Base-by-base conservation (phyloP, 2,113 vertebrate genomes). In the Esox niger region DNA sequence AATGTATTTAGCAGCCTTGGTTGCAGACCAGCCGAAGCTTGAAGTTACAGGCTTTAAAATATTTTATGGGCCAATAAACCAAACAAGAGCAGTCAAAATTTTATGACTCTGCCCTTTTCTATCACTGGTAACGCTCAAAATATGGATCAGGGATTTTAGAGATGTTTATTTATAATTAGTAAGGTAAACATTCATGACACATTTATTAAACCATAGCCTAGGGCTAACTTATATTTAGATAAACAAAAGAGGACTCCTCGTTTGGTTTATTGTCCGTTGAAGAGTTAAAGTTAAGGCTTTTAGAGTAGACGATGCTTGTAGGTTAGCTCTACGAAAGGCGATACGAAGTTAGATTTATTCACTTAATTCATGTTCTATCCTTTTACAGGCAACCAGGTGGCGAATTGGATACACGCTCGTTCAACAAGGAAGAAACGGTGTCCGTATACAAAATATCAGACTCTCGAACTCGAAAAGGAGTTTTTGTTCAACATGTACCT, bases 401-500 rank as follows among this genome's bases (percentile, higher is more conserved):
- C 91, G 64, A 95, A 92, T 80, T 95, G 94, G 94, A 94, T 94
- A 84, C 93, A 94, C 52, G 93, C 93, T 68, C 91, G 92, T 23
- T 94, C 93, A 59, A 93, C 92, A 20, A 88, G 92, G 80, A 95
- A 95, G 91, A 95, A 94, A 84, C 86, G 94, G 38, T 95, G 93
- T 68, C 93, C 94, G 62, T 94, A 94, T 80, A 93, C 92, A 70
- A 94, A 94, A 80, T 92, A 95, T 76, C 93, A 94, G 86, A 95
- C 92, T 77, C 89, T 95, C 88, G 93, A 95, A 88, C 88, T 95
- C 84, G 93, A 95, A 86, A 95, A 95, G 79, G 93, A 95, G 75
- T 95, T 95, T 92, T 91, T 95, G 77, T 95, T 94, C 88, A 95
- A 94, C 88, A 95, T 94, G 93, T 94, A 95, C 84, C 92, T 95